Percentiles rank a stretch among this genome's conserved stretches.
These are phyloP conservation scores for Cephonodes hylas DNA, from an alignment of 2,888 invertebrate genomes.

Conservation along the genomic window DNA sequence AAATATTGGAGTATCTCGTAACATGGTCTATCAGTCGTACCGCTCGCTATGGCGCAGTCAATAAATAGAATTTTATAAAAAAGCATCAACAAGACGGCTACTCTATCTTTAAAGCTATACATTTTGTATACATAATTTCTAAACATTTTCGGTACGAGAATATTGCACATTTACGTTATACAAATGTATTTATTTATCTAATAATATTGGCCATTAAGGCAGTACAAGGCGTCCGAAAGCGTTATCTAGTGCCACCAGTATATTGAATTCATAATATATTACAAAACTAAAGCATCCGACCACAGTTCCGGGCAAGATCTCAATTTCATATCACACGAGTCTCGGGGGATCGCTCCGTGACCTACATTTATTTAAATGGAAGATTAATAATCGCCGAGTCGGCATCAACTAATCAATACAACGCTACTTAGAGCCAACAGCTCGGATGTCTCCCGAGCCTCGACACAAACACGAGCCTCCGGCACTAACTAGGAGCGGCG, in stretches of 20 bases:
- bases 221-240: constrained; percentile 64
- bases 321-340: constrained; percentile 35
- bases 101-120: constrained; percentile 77
- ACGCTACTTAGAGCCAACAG: background rate
- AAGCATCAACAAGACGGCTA: constrained; percentile 80
- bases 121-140: constrained; percentile 79
- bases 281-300: constrained; percentile 21
- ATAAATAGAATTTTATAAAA: constrained; percentile 79
- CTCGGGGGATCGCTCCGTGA: constrained; percentile 23
- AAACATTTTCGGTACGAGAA: constrained; percentile 75
- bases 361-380: constrained; percentile 31
- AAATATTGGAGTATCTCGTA: constrained; percentile 74
- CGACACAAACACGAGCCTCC: background rate
- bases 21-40: constrained; percentile 75
- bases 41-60: constrained; percentile 72
- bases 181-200: constrained; percentile 46
- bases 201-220: constrained; percentile 58
- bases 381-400: constrained; percentile 26
- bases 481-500: constrained; percentile 1
- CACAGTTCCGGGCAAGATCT: constrained; percentile 28
- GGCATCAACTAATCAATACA: constrained; percentile 15
- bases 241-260: constrained; percentile 45
- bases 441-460: background rate
- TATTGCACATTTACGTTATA: constrained; percentile 73
- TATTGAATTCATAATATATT: constrained; percentile 29